A percentile compares a stretch with the other conserved stretches of the same genome.
phyloP scores from a whole-genome alignment of 2,797 vertebrate species.

The Schizothorax lantsangensis region DNA sequence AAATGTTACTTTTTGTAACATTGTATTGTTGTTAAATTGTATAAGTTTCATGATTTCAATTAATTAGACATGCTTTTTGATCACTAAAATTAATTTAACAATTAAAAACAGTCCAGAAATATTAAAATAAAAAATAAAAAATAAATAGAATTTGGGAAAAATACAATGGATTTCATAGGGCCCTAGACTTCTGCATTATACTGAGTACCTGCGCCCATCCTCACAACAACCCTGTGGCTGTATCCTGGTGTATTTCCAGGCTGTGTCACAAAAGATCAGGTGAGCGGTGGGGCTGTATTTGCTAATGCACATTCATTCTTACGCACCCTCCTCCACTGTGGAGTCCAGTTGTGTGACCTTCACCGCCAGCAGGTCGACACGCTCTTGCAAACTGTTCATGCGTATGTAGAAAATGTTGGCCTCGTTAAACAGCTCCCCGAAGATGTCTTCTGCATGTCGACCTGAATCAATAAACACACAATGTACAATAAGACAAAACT shows the following conservation, averaged over 20 bases:
- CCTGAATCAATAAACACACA: slow-evolving; percentile 19
- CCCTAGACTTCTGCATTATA: neutral
- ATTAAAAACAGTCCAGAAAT: neutral
- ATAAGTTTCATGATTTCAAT: neutral
- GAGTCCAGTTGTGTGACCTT: slow-evolving; percentile 85
- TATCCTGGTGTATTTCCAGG: neutral
- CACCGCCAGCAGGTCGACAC: slow-evolving; percentile 82
- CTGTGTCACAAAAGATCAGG: slow-evolving; percentile 20
- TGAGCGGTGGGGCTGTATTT: neutral
- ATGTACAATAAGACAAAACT: neutral
- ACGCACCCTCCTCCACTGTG: slow-evolving; percentile 82
- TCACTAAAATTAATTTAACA: neutral
- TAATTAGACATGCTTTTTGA: neutral
- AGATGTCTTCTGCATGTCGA: slow-evolving; percentile 80
- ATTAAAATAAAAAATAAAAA: neutral
- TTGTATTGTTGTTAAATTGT: neutral
- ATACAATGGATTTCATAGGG: neutral
- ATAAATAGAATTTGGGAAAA: neutral
- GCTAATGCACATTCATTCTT: neutral
- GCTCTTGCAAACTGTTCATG: slow-evolving; percentile 83
- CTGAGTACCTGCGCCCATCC: neutral
- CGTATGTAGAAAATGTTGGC: slow-evolving; percentile 83
- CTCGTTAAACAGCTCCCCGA: slow-evolving; percentile 83
- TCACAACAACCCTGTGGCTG: slow-evolving; percentile 1
- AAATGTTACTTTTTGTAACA: neutral